phyloP scores from a whole-genome alignment of 2,113 vertebrate genomes.

The Heptranchias perlo region DNA sequence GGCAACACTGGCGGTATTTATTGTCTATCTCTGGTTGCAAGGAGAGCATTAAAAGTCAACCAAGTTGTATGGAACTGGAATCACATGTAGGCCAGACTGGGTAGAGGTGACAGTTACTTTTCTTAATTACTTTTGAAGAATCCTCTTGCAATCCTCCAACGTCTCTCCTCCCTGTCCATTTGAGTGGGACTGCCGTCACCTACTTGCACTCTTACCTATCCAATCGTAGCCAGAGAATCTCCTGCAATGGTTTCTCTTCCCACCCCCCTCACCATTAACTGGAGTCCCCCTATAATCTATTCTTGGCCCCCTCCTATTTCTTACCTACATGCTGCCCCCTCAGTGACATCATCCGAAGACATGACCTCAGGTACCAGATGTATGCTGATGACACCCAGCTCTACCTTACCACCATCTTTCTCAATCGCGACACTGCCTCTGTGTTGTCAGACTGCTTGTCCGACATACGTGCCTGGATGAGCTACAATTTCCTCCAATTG shows the following conservation, averaged over 20 bases:
- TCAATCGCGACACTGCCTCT: too few species aligned
- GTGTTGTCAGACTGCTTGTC: too few species aligned
- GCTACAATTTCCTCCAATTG: background rate
- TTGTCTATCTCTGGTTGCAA: too few species aligned
- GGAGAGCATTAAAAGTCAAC: background rate
- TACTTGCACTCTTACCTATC: background rate
- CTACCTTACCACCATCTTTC: background rate
- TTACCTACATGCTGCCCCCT: background rate
- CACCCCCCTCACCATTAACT: background rate
- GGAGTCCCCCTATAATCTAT: background rate
- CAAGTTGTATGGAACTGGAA: background rate
- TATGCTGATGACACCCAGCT: background rate
- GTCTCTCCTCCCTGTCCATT: background rate
- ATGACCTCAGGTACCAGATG: background rate
- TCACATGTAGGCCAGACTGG: background rate
- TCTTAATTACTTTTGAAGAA: background rate
- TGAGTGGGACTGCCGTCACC: background rate
- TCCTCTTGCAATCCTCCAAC: background rate
- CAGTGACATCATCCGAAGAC: background rate
- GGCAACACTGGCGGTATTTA: too few species aligned
- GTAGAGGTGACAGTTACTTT: background rate
- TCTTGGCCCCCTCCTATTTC: background rate
- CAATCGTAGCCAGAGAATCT: too few species aligned
- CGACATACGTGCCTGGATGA: background rate
- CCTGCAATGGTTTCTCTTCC: background rate